Conservation (phyloP, 2,797 vertebrate species). For the Gallinago solitaria region DNA sequence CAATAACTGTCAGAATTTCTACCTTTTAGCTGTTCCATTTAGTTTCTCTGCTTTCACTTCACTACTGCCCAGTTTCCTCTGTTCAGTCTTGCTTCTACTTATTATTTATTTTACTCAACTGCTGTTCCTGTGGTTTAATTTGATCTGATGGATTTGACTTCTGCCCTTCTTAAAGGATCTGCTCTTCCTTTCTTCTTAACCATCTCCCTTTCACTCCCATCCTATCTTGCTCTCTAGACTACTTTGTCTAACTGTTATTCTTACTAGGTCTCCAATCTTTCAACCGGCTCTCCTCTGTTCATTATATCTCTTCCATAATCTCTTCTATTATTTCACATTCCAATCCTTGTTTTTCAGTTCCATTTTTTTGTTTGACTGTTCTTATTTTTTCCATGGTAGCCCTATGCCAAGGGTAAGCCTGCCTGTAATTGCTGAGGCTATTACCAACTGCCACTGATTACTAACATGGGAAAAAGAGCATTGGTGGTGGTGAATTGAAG, state of each 20-base stretch:
- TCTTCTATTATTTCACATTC: background rate
- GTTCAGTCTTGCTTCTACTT: background rate
- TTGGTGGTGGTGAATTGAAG: background rate
- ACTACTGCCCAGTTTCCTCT: background rate
- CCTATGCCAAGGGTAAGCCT: background rate
- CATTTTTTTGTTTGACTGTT: background rate
- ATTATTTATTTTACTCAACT: background rate
- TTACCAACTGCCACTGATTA: background rate
- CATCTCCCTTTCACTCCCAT: background rate
- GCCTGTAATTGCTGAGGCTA: background rate
- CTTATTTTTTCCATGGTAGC: background rate
- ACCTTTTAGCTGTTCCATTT: background rate
- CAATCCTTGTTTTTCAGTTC: rapidly evolving
- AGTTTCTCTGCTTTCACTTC: background rate
- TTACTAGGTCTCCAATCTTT: background rate
- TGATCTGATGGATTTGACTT: background rate
- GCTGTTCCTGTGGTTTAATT: background rate
- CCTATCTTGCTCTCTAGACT: background rate
- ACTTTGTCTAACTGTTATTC: background rate
- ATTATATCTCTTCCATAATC: background rate
- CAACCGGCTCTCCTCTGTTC: background rate
- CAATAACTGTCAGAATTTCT: background rate
- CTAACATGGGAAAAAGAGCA: background rate
- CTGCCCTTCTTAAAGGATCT: background rate
- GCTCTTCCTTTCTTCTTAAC: background rate